Percentiles rank a stretch among this genome's conserved stretches.
phyloP scores from a whole-genome alignment of 2,797 vertebrate genomes.

The Phrynocephalus guinanensis region DNA sequence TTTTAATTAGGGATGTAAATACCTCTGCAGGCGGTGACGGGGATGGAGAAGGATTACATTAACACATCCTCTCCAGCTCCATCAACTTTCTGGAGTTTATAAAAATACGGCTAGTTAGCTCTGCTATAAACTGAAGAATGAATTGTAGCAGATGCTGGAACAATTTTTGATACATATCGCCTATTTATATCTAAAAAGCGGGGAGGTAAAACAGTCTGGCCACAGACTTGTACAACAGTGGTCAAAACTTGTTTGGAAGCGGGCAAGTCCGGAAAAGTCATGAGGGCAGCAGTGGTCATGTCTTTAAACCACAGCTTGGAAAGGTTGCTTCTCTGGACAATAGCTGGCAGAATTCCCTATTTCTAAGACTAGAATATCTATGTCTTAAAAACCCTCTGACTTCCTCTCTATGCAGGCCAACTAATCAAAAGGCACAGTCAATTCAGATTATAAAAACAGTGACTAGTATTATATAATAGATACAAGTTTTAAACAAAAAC shows the following conservation, averaged over 20 bases:
- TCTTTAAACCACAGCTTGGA: background rate
- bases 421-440: background rate
- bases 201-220: too few species aligned
- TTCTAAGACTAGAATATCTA: too few species aligned
- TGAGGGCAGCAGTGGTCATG: background rate
- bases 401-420: background rate
- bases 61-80: background rate
- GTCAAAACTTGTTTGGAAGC: background rate
- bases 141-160: background rate
- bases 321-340: too few species aligned
- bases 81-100: background rate
- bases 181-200: background rate
- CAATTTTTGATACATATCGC: slow-evolving; percentile 2
- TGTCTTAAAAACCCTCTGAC: background rate
- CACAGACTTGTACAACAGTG: too few species aligned
- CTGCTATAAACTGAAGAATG: slow-evolving; percentile 9
- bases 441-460: too few species aligned
- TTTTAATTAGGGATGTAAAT: slow-evolving; percentile 43
- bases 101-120: background rate
- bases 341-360: too few species aligned
- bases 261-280: background rate
- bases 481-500: too few species aligned
- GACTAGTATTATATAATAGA: too few species aligned
- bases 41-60: slow-evolving; percentile 20
- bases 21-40: slow-evolving; percentile 7